Evolutionary conservation across 2,797 vertebrate genomes (phyloP).

Genomic region (Coregonus sp.): DNA sequence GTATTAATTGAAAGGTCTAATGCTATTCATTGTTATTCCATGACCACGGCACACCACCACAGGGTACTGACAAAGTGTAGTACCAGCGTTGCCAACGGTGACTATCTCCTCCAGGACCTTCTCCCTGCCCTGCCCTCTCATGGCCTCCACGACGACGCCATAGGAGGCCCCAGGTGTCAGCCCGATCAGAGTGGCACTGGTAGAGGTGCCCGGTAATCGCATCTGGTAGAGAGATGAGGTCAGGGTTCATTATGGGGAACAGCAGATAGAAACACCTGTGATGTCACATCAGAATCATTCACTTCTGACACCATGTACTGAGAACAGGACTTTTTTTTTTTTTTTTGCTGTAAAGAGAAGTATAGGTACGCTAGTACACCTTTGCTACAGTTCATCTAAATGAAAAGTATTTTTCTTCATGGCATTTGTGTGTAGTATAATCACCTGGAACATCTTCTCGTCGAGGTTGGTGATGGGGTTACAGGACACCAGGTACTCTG

Average conservation of each 20-base stretch:
- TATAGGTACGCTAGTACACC: no score
- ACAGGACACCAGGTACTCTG: slow-evolving; percentile 93
- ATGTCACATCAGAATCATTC: no score
- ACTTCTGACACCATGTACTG: no score
- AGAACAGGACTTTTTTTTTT: no score
- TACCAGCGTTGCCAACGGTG: slow-evolving; percentile 87
- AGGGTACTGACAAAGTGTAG: no score
- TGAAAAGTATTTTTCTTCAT: no score
- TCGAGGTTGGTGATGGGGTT: slow-evolving; percentile 82
- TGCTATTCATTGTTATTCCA: no score
- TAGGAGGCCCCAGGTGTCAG: slow-evolving; percentile 92
- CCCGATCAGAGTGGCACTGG: slow-evolving; percentile 89
- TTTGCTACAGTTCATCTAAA: no score
- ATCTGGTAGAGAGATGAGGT: slow-evolving; percentile 71
- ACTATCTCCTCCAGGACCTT: slow-evolving; percentile 89
- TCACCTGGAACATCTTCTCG: slow-evolving; percentile 89
- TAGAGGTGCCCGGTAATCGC: slow-evolving; percentile 89
- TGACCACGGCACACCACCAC: no score
- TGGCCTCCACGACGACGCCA: slow-evolving; percentile 91
- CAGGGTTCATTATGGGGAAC: neutral
- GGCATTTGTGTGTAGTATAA: neutral
- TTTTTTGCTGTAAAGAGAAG: no score
- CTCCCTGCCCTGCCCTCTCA: slow-evolving; percentile 82
- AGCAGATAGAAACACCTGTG: no score
- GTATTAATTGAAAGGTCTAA: no score